Conservation (phyloP, 2,113 vertebrate genomes). For the Tympanuchus pallidicinctus region DNA sequence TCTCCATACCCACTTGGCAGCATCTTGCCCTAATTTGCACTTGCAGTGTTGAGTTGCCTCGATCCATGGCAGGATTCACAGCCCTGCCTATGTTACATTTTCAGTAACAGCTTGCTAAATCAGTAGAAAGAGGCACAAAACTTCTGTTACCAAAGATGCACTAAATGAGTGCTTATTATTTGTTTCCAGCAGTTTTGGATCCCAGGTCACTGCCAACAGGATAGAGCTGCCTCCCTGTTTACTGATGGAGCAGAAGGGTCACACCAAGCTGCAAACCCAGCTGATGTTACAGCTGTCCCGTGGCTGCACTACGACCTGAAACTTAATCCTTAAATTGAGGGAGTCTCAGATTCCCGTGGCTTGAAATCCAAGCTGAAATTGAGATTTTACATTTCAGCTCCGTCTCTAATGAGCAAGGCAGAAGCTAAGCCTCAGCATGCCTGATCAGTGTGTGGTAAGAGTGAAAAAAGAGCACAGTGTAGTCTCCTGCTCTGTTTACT, state of each 20-base stretch:
- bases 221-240: background rate
- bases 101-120: background rate
- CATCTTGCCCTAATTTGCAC: background rate
- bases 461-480: too few species aligned
- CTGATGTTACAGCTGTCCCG: background rate
- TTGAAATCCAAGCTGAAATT: slow-evolving; percentile 14
- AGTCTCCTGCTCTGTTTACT: background rate
- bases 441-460: background rate
- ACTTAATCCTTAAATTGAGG: background rate
- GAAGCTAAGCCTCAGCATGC: background rate
- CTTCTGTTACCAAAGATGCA: background rate
- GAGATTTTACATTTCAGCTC: slow-evolving; percentile 15
- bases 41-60: background rate
- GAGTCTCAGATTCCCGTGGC: background rate
- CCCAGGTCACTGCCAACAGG: background rate
- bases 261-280: background rate
- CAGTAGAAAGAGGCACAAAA: background rate
- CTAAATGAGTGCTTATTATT: background rate
- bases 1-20: background rate
- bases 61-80: background rate
- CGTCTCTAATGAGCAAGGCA: background rate
- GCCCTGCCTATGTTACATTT: background rate
- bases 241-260: background rate
- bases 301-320: background rate
- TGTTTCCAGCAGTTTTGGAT: background rate